Evolutionary conservation across 2,888 invertebrate genomes (phyloP), one percentile per base, ranked within the genome.

Genomic region (Phlogophora meticulosa): DNA sequence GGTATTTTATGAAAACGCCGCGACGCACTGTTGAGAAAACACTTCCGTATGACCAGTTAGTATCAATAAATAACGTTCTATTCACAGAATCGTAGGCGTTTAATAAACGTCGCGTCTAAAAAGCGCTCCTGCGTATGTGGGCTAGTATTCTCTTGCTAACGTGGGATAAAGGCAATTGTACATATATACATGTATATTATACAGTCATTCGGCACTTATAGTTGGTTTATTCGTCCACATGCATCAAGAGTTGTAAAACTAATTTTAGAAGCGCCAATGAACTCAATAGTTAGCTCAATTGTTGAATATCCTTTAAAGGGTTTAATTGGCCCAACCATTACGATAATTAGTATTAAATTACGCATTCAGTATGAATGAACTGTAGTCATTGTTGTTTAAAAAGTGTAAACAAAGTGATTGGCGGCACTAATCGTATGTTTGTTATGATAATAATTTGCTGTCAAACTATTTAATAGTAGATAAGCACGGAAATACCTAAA

Each of bases 261-360:
- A 86, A 82, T 83, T 84, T 85, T 87, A 88, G 86, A 81, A 49
- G 75, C 80, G 85, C 71, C 85, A 86, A 82, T 80, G 87, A 87
- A 83, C 88, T 84, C 60, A 52, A n/a, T 69, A 67, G 24, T 57
- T 42, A 60, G 62, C 52, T 68, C 28, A 65, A 67, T 65, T 72
- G 32, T 57, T 32, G 17, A 48, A 22, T 15, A 34, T 56, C 71
- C 74, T 74, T 80, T 61, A 24, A 20, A 65, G 38, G 38, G 53
- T 62, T 69, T 40, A 58, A 69, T 67, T 55, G 9, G 15, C 49
- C 56, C 24, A 17, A 28, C 1, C 3, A 64, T 51, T 40, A 38
- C 9, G 1, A 43, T 36, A 28, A 55, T 60, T 58, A 51, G 32
- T 53, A 60, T 40, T 64, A 45, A 45, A 48, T 42, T 52, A 52